Conservation (phyloP, 2,113 vertebrate species). For the Damaliscus lunatus region DNA sequence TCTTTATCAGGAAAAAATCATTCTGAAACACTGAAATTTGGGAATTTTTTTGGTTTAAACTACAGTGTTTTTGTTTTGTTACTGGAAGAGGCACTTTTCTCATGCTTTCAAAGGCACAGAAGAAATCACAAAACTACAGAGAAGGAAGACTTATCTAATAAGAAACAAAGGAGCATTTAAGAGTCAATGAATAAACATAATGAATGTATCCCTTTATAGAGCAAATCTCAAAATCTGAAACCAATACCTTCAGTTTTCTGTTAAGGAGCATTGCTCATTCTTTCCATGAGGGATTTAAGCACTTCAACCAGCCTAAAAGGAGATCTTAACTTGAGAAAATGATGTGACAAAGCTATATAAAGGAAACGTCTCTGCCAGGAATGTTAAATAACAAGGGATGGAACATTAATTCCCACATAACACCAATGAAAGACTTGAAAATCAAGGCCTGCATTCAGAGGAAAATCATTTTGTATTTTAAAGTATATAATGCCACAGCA, state of each 20-base stretch:
- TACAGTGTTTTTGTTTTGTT: slow-evolving; percentile 16
- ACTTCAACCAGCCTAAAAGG: slow-evolving; percentile 23
- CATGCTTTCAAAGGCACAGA: neutral
- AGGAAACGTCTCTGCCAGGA: neutral
- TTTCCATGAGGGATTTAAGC: slow-evolving; percentile 22
- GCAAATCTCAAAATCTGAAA: slow-evolving; percentile 32
- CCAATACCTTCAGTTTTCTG: neutral
- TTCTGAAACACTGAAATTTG: neutral
- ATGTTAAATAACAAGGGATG: slow-evolving; percentile 14
- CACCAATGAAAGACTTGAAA: slow-evolving; percentile 31
- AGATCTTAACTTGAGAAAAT: slow-evolving; percentile 38
- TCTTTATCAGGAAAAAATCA: neutral
- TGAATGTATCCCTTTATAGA: neutral
- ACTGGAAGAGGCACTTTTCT: neutral
- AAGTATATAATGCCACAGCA: neutral
- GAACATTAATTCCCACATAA: slow-evolving; percentile 9
- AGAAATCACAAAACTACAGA: neutral
- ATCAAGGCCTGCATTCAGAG: slow-evolving; percentile 21
- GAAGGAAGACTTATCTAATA: neutral
- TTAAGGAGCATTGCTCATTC: neutral
- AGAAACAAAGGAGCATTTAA: neutral
- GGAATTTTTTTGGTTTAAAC: slow-evolving; percentile 15
- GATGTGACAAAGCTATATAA: slow-evolving; percentile 39
- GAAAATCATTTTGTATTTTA: slow-evolving; percentile 46
- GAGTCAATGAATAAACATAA: neutral